phyloP scores from a whole-genome alignment of 92 coral and sea anemone genomes.

The Scolanthus callimorphus region DNA sequence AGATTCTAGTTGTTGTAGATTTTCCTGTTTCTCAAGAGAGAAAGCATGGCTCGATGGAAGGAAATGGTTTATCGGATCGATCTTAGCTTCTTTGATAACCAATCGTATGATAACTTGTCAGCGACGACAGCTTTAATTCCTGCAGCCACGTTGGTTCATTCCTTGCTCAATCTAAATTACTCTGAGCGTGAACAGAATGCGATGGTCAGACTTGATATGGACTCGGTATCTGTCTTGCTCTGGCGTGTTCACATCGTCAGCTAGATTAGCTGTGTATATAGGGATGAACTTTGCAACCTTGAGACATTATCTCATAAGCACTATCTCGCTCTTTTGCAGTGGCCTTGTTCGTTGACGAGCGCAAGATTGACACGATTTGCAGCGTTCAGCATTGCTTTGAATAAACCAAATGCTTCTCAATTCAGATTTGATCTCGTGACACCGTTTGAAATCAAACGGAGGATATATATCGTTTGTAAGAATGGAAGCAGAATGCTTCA shows the following conservation, averaged over 20 bases:
- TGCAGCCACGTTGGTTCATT: not conserved
- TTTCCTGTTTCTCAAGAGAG: too few species aligned
- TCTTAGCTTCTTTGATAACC: too few species aligned
- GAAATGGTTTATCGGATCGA: too few species aligned
- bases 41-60: too few species aligned
- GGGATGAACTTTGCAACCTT: not conserved
- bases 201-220: not conserved
- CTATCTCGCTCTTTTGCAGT: not conserved
- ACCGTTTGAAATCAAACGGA: too few species aligned
- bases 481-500: too few species aligned
- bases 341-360: not conserved
- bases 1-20: too few species aligned
- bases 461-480: too few species aligned
- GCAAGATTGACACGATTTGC: not conserved
- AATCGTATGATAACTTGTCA: not conserved
- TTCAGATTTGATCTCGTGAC: too few species aligned
- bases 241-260: not conserved
- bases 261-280: not conserved
- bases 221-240: not conserved
- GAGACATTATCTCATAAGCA: not conserved
- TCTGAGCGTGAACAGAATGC: not conserved
- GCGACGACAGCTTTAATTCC: not conserved
- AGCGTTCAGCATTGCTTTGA: too few species aligned
- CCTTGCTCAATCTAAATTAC: not conserved
- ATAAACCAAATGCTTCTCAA: too few species aligned